Evolutionary conservation across 2,888 invertebrate genomes (phyloP).

Genomic region (Mimas tiliae): DNA sequence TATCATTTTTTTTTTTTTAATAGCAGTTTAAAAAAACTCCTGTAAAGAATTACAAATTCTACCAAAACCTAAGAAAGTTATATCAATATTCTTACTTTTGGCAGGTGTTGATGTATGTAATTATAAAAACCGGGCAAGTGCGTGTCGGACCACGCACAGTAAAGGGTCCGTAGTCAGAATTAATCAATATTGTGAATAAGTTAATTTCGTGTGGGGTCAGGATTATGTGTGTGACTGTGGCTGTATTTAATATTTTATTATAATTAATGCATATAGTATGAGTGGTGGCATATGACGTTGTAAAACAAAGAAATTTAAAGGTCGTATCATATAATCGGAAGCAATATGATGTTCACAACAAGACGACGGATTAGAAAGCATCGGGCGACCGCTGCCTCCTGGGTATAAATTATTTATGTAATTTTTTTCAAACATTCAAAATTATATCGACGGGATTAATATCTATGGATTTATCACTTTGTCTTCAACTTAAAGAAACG

Average conservation of each 20-base stretch:
- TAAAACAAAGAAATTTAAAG: constrained; percentile 44
- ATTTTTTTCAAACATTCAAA: constrained; percentile 77
- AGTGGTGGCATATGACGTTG: constrained; percentile 33
- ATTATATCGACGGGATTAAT: constrained; percentile 80
- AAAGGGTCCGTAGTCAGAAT: too few relatives aligned
- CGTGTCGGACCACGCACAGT: too few relatives aligned
- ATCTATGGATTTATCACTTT: constrained; percentile 78
- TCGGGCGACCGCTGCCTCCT: constrained; percentile 56
- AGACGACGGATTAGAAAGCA: constrained; percentile 61
- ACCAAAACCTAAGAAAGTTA: too few relatives aligned
- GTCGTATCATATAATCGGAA: constrained; percentile 49
- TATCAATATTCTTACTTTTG: too few relatives aligned
- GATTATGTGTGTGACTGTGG: too few relatives aligned
- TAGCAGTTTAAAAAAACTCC: neutral
- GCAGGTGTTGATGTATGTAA: too few relatives aligned
- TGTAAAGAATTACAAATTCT: too few relatives aligned
- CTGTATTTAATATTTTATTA: neutral
- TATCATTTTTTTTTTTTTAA: too few relatives aligned
- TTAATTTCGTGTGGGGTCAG: too few relatives aligned
- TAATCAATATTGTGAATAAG: too few relatives aligned
- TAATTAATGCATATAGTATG: neutral
- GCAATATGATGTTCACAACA: constrained; percentile 51
- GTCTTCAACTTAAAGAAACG: constrained; percentile 70
- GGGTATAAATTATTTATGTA: constrained; percentile 83
- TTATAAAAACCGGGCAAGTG: too few relatives aligned